Percentiles rank a stretch among this genome's conserved stretches.
Evolutionary conservation across 2,888 invertebrate species (phyloP).

Genomic region (Rhagophthalmus giganteus): DNA sequence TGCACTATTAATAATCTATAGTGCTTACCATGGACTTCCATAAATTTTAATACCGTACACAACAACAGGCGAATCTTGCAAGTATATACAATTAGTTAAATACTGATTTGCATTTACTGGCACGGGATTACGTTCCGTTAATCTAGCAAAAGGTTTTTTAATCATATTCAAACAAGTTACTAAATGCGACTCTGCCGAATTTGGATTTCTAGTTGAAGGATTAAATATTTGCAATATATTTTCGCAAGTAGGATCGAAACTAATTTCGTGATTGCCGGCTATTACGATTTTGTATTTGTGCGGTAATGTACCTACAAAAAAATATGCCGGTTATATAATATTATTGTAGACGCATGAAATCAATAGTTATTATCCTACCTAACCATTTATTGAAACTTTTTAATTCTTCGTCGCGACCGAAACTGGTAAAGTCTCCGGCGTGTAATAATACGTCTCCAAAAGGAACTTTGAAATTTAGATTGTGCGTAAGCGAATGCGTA

Average conservation of each 20-base stretch:
- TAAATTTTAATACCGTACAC: conserved; percentile 78
- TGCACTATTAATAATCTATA: not conserved
- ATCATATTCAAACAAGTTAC: conserved; percentile 58
- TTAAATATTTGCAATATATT: conserved; percentile 25
- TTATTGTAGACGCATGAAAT: too few species aligned
- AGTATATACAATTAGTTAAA: conserved; percentile 76
- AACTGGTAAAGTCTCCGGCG: conserved; percentile 82
- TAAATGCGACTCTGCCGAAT: conserved; percentile 52
- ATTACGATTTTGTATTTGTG: conserved; percentile 81
- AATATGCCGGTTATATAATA: too few species aligned
- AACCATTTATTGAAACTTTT: conserved; percentile 77
- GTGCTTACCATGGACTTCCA: conserved; percentile 75
- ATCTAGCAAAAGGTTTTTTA: conserved; percentile 23
- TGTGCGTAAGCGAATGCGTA: conserved; percentile 74
- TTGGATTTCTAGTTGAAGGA: conserved; percentile 12
- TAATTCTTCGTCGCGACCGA: conserved; percentile 74
- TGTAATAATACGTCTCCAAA: conserved; percentile 83
- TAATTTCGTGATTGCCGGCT: conserved; percentile 84
- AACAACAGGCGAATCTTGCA: conserved; percentile 70
- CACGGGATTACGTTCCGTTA: conserved; percentile 15
- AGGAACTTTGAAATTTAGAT: conserved; percentile 71
- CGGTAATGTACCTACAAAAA: conserved; percentile 59
- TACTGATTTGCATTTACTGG: conserved; percentile 63
- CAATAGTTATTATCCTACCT: too few species aligned
- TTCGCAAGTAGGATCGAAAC: conserved; percentile 67